Percentiles rank a stretch among this genome's conserved stretches.
phyloP scores from a whole-genome alignment of 2,113 vertebrate genomes.

The Noctilio leporinus region DNA sequence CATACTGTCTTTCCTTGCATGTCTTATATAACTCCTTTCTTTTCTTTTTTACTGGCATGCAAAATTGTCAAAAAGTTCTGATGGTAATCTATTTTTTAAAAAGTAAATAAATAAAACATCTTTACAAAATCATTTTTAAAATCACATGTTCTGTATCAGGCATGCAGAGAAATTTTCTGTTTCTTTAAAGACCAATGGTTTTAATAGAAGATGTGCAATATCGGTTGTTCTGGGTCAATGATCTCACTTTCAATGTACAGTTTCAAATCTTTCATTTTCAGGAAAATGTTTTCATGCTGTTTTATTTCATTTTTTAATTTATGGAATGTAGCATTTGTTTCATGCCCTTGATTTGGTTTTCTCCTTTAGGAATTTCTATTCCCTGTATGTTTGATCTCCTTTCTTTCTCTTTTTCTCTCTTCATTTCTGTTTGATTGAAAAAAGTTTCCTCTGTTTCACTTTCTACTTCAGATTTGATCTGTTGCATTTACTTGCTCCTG shows the following conservation, averaged over 20 bases:
- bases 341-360: background rate
- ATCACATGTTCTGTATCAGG: background rate
- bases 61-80: background rate
- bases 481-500: background rate
- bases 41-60: background rate
- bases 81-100: conserved; percentile 9
- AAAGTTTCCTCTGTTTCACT: background rate
- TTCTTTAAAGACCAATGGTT: background rate
- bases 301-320: background rate
- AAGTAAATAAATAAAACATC: no score
- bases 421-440: background rate
- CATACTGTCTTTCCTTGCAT: background rate
- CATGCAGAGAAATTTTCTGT: background rate
- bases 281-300: background rate
- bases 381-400: background rate
- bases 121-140: no score
- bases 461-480: background rate
- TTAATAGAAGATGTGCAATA: background rate
- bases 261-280: background rate
- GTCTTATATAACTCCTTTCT: background rate
- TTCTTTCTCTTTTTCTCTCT: background rate
- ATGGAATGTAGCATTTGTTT: background rate
- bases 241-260: background rate
- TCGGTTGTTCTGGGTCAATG: background rate
- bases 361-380: background rate